These are phyloP conservation scores for Rhynchophorus ferrugineus DNA, from an alignment of 1,140 invertebrate genomes.

Conservation along the genomic window DNA sequence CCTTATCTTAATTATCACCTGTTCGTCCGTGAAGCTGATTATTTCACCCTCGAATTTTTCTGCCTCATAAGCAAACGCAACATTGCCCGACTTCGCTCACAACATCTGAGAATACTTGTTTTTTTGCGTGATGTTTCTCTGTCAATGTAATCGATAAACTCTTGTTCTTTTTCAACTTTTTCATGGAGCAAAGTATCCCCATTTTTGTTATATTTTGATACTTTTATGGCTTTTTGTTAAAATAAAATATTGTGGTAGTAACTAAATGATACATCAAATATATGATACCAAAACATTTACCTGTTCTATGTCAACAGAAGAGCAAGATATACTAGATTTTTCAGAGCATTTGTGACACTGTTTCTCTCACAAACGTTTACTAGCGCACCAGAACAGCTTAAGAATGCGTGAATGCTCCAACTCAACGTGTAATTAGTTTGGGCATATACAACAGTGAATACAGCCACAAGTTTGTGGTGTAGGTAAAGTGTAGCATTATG, in stretches of 20 bases:
- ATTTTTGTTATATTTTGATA: not conserved
- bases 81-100: too few relatives aligned
- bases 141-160: too few relatives aligned
- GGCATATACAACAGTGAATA: slow-evolving; percentile 1
- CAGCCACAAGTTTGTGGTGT: not conserved
- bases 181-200: too few relatives aligned
- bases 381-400: not conserved
- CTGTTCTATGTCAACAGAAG: not conserved
- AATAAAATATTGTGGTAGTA: not conserved
- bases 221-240: not conserved
- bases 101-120: too few relatives aligned
- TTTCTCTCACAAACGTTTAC: not conserved
- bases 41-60: too few relatives aligned
- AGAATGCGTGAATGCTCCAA: not conserved
- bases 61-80: too few relatives aligned
- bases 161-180: too few relatives aligned
- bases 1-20: too few relatives aligned
- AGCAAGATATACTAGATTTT: not conserved
- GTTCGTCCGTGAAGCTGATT: too few relatives aligned
- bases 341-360: too few relatives aligned
- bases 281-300: not conserved
- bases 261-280: not conserved
- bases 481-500: not conserved
- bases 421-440: not conserved
- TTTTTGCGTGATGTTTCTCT: too few relatives aligned